These are phyloP conservation scores for Zaprionus vittiger DNA, from an alignment of 1,140 invertebrate species.

Conservation along the genomic window DNA sequence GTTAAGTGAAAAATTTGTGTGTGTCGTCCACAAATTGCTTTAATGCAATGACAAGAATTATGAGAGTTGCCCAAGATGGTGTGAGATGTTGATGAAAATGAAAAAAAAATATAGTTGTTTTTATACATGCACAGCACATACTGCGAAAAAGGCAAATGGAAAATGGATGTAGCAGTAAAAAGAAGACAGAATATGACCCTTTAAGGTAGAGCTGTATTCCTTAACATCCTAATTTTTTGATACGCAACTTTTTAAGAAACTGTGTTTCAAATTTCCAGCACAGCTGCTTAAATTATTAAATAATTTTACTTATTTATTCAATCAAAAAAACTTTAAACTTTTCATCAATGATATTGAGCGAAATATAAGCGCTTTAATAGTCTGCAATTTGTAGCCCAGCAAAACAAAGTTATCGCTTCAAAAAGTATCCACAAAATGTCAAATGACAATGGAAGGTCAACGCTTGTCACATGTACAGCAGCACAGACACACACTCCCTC, in stretches of 20 bases:
- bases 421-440: constrained; percentile 48
- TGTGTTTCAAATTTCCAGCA: no score
- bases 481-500: constrained; percentile 1
- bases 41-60: constrained; percentile 43
- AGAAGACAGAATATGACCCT: no score
- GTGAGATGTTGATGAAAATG: not conserved
- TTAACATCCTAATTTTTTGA: no score
- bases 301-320: not conserved
- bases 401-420: constrained; percentile 26
- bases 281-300: not conserved
- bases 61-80: constrained; percentile 11
- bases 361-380: constrained; percentile 33
- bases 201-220: no score
- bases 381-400: constrained; percentile 24
- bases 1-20: constrained; percentile 49
- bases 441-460: constrained; percentile 60
- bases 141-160: not conserved
- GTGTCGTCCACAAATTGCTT: constrained; percentile 45
- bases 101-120: not conserved
- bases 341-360: constrained; percentile 3
- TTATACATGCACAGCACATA: not conserved
- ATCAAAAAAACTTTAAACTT: not conserved
- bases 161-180: not conserved
- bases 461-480: constrained; percentile 30
- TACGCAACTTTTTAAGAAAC: no score